phyloP scores from a whole-genome alignment of 92 coral and sea anemone species.

The Micromussa lordhowensis region DNA sequence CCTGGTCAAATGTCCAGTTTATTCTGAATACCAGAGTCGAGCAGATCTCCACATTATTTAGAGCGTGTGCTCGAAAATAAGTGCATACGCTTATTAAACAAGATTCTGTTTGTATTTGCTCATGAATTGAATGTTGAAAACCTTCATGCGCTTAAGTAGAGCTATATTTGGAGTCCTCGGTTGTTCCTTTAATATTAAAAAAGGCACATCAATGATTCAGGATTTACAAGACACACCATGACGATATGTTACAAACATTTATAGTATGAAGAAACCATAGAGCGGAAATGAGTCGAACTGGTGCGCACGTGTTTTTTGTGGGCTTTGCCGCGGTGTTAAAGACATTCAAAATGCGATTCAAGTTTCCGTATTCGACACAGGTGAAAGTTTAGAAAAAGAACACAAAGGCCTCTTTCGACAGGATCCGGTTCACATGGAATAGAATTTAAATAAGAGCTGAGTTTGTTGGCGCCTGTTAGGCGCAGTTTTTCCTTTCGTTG shows the following conservation, averaged over 20 bases:
- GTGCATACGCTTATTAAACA: not conserved
- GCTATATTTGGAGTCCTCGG: not conserved
- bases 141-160: not conserved
- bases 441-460: conserved; percentile 16
- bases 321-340: not conserved
- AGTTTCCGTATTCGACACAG: conserved; percentile 28
- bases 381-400: conserved; percentile 28
- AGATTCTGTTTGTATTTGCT: not conserved
- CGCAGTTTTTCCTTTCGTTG: not conserved
- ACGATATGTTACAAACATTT: not conserved
- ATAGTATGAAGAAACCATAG: not conserved
- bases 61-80: not conserved
- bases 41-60: too few species aligned
- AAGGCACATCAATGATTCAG: not conserved
- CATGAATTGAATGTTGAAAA: not conserved
- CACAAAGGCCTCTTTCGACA: conserved; percentile 25
- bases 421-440: conserved; percentile 32
- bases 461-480: not conserved
- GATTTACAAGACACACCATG: not conserved
- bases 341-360: not conserved
- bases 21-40: too few species aligned
- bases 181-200: not conserved
- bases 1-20: too few species aligned
- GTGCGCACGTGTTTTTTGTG: not conserved
- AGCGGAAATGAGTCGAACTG: not conserved